These are phyloP conservation scores for Eptesicus fuscus DNA, from an alignment of 2,113 vertebrate genomes.

Conservation along the genomic window DNA sequence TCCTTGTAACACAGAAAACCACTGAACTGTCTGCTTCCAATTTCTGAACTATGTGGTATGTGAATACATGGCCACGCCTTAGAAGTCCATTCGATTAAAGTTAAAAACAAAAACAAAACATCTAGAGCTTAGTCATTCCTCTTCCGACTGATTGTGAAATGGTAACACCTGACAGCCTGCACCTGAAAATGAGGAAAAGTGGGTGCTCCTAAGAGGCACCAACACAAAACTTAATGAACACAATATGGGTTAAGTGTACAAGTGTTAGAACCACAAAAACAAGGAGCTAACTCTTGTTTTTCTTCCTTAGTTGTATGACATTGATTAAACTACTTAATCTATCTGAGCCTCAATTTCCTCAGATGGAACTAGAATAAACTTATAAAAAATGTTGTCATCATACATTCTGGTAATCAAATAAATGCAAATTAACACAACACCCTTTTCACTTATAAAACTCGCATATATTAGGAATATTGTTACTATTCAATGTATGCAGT, in stretches of 20 bases:
- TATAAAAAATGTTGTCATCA: neutral
- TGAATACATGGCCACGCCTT: neutral
- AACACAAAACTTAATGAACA: neutral
- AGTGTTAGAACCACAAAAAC: neutral
- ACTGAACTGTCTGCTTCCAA: neutral
- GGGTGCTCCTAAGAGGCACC: neutral
- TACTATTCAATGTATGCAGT: neutral
- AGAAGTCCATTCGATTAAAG: neutral
- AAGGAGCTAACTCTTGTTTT: neutral
- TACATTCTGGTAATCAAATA: neutral
- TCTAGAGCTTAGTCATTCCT: neutral
- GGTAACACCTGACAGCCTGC: neutral
- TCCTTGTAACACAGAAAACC: neutral
- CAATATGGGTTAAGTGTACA: neutral
- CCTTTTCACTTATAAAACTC: neutral
- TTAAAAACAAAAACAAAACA: neutral
- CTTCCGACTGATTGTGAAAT: neutral
- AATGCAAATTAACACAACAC: neutral
- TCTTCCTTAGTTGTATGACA: neutral
- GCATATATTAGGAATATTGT: neutral
- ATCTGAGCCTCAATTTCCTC: neutral
- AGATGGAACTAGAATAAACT: neutral
- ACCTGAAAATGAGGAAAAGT: neutral
- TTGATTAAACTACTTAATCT: neutral
- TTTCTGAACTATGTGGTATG: neutral